Evolutionary conservation across 2,113 vertebrate species (phyloP).

Genomic region (Phasianus colchicus): DNA sequence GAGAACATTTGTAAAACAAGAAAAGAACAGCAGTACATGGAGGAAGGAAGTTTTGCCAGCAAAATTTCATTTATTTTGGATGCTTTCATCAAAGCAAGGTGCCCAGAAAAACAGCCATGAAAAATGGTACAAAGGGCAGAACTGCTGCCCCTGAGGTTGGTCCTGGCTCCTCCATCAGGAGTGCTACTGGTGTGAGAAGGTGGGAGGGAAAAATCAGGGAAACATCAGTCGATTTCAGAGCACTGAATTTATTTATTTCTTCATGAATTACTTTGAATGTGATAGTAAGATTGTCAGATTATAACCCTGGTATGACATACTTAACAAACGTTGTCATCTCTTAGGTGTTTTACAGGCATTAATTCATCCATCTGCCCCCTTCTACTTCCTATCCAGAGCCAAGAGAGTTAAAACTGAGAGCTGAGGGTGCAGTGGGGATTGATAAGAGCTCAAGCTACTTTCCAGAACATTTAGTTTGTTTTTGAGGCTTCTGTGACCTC

Average conservation of each 20-base stretch:
- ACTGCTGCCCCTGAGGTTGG: rapidly evolving
- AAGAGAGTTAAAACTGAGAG: neutral
- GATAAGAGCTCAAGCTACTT: neutral
- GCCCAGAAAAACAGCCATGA: neutral
- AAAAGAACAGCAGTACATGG: neutral
- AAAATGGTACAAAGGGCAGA: neutral
- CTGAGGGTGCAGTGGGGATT: neutral
- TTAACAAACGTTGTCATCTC: rapidly evolving
- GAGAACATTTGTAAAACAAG: neutral
- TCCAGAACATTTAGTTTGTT: conserved; percentile 52
- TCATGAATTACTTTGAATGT: neutral
- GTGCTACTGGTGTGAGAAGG: neutral
- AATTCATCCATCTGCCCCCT: neutral
- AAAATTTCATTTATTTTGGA: neutral
- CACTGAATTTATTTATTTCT: neutral
- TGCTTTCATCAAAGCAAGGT: neutral
- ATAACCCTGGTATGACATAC: neutral
- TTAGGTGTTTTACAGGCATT: neutral
- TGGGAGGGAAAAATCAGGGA: neutral
- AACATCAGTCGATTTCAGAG: neutral
- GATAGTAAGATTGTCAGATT: neutral
- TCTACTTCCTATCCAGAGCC: neutral
- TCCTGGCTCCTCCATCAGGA: neutral
- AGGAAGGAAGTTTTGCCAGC: neutral
- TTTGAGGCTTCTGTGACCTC: conserved; percentile 45